Evolutionary conservation across 53 echinoderm and acorn worm species (phyloP).

Genomic region (Actinopyga echinites): DNA sequence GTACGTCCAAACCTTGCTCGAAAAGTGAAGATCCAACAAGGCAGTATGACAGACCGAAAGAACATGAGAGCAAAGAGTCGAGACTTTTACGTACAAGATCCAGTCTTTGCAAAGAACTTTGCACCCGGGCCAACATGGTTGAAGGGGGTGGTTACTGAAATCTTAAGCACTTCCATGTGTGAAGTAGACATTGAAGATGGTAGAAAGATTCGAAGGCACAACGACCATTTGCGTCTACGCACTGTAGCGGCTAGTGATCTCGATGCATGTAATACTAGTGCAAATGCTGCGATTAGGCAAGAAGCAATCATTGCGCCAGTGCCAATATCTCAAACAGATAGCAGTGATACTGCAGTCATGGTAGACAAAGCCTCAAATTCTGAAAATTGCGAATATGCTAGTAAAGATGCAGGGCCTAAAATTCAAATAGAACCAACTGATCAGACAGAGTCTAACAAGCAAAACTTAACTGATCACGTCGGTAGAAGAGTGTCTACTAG

Average conservation of each 20-base stretch:
- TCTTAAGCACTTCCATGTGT: slow-evolving; percentile 27
- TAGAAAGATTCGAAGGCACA: slow-evolving; percentile 46
- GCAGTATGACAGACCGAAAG: too few species aligned
- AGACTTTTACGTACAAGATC: slow-evolving; percentile 6
- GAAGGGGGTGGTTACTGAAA: slow-evolving; percentile 32
- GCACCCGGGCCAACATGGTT: slow-evolving; percentile 67
- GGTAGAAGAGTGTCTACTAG: too few species aligned
- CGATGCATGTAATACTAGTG: too few species aligned
- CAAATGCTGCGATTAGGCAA: too few species aligned
- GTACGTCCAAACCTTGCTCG: too few species aligned
- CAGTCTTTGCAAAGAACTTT: slow-evolving; percentile 50
- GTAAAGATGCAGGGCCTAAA: not conserved
- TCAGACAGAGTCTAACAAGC: too few species aligned
- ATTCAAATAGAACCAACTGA: too few species aligned
- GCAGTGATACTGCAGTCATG: not conserved
- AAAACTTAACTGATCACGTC: too few species aligned
- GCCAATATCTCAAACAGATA: not conserved
- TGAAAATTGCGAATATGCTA: too few species aligned
- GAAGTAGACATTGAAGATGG: slow-evolving; percentile 50
- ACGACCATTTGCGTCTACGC: too few species aligned
- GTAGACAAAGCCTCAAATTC: too few species aligned
- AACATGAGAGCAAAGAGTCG: not conserved
- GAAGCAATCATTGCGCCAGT: too few species aligned
- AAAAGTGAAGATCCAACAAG: slow-evolving; percentile 12
- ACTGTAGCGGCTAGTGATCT: not conserved